A percentile compares a stretch with the other conserved stretches of the same genome.
phyloP scores from a whole-genome alignment of 2,113 vertebrate species.

The Leptobrachium leishanense region DNA sequence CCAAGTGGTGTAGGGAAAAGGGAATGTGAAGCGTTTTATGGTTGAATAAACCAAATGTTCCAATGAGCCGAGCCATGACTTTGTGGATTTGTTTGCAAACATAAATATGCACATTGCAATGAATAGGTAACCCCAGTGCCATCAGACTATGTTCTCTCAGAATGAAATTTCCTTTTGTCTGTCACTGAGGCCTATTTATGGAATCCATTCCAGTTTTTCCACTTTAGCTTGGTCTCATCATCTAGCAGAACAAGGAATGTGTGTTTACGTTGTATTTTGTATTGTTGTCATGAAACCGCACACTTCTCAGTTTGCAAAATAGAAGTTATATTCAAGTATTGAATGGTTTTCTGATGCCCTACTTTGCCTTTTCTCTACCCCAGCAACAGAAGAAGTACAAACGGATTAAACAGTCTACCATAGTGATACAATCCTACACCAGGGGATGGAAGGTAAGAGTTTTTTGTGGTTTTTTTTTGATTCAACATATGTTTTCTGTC shows the following conservation, averaged over 20 bases:
- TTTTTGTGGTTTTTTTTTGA: background rate
- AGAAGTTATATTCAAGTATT: background rate
- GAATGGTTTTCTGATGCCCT: slow-evolving; percentile 11
- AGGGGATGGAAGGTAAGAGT: slow-evolving; percentile 93
- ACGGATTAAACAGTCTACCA: slow-evolving; percentile 80
- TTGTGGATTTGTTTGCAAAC: too few relatives aligned
- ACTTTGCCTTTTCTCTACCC: slow-evolving; percentile 46
- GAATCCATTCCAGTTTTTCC: background rate
- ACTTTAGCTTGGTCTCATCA: background rate
- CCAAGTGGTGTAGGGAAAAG: too few relatives aligned
- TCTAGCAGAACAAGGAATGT: background rate
- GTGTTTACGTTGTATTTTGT: slow-evolving; percentile 2
- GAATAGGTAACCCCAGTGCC: too few relatives aligned
- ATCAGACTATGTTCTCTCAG: too few relatives aligned
- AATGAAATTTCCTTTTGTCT: too few relatives aligned
- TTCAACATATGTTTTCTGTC: background rate
- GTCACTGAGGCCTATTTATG: background rate
- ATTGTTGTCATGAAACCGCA: slow-evolving; percentile 14
- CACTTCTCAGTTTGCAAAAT: slow-evolving; percentile 10
- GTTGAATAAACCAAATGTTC: too few relatives aligned
- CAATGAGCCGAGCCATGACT: too few relatives aligned
- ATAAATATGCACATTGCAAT: too few relatives aligned
- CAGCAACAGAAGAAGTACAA: slow-evolving; percentile 94
- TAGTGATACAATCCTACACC: slow-evolving; percentile 89
- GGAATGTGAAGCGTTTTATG: too few relatives aligned